Percentiles rank a stretch among this genome's conserved stretches.
Evolutionary conservation across 2,888 invertebrate species (phyloP).

Genomic region (Fissipunctia ypsillon): DNA sequence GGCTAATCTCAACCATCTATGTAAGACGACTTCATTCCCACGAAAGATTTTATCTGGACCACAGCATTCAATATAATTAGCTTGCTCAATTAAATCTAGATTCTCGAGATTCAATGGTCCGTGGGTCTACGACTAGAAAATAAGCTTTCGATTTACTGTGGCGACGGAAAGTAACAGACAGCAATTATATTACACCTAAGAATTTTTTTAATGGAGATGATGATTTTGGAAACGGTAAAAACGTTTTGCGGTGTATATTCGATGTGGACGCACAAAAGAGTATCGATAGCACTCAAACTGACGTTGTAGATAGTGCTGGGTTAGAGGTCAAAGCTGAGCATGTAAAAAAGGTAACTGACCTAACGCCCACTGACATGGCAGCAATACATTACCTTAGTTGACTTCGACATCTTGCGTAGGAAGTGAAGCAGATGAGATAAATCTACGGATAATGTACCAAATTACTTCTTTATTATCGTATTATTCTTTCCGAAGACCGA

Average conservation of each 20-base stretch:
- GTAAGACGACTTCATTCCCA: slow-evolving; percentile 74
- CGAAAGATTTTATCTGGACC: slow-evolving; percentile 71
- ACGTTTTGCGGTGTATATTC: slow-evolving; percentile 4
- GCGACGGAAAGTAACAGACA: slow-evolving; percentile 4
- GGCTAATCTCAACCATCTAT: slow-evolving; percentile 59
- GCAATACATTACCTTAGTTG: slow-evolving; percentile 52
- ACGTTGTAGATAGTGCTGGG: slow-evolving; percentile 46
- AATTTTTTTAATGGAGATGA: neutral
- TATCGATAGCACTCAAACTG: slow-evolving; percentile 39
- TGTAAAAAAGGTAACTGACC: slow-evolving; percentile 65
- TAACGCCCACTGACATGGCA: slow-evolving; percentile 49
- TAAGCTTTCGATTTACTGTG: slow-evolving; percentile 45
- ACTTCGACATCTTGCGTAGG: slow-evolving; percentile 61
- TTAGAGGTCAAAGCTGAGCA: slow-evolving; percentile 54
- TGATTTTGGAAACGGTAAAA: slow-evolving; percentile 17
- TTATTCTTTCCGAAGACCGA: slow-evolving; percentile 30
- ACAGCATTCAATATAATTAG: slow-evolving; percentile 81
- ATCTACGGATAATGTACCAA: slow-evolving; percentile 54
- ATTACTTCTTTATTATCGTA: slow-evolving; percentile 51
- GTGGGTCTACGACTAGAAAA: slow-evolving; percentile 53
- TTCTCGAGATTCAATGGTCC: slow-evolving; percentile 66
- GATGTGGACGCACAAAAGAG: slow-evolving; percentile 16
- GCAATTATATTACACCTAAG: neutral
- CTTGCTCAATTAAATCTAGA: slow-evolving; percentile 80
- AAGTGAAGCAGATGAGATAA: slow-evolving; percentile 58